These are phyloP conservation scores for Tethea ocularis DNA, from an alignment of 2,888 invertebrate species.

Conservation along the genomic window DNA sequence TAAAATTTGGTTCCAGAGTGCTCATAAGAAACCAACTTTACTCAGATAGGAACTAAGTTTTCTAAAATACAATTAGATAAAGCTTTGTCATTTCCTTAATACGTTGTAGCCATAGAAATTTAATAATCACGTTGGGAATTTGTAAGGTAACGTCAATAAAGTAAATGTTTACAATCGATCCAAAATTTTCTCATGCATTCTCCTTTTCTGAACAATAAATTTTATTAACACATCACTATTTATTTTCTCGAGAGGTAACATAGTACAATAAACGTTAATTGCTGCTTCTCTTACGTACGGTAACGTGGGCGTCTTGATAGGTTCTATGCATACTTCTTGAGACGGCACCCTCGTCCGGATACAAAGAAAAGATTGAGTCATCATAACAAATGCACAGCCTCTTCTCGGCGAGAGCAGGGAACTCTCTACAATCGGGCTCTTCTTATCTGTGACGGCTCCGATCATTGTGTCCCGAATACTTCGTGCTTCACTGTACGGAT, in stretches of 20 bases:
- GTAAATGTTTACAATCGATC: slow-evolving; percentile 62
- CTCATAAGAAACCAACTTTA: too few species aligned
- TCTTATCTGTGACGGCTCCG: slow-evolving; percentile 78
- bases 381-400: slow-evolving; percentile 79
- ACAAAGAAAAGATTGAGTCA: slow-evolving; percentile 82
- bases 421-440: slow-evolving; percentile 72
- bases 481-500: slow-evolving; percentile 69
- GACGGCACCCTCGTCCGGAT: slow-evolving; percentile 54
- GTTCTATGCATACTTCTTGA: slow-evolving; percentile 49
- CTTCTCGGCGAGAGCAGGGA: slow-evolving; percentile 63
- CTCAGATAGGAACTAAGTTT: not conserved
- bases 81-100: slow-evolving; percentile 54
- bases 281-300: slow-evolving; percentile 73
- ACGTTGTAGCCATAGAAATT: slow-evolving; percentile 51
- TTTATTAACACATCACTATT: slow-evolving; percentile 79
- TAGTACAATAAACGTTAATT: slow-evolving; percentile 76
- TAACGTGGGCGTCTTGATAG: slow-evolving; percentile 57
- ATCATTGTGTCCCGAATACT: slow-evolving; percentile 76
- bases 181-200: slow-evolving; percentile 69
- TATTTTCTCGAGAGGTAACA: slow-evolving; percentile 59
- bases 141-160: slow-evolving; percentile 54
- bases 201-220: slow-evolving; percentile 69
- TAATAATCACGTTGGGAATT: slow-evolving; percentile 52
- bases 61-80: slow-evolving; percentile 29
- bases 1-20: too few species aligned